Evolutionary conservation across 2,113 vertebrate genomes (phyloP), one percentile per base, ranked within the genome.

Genomic region (Eptesicus fuscus): DNA sequence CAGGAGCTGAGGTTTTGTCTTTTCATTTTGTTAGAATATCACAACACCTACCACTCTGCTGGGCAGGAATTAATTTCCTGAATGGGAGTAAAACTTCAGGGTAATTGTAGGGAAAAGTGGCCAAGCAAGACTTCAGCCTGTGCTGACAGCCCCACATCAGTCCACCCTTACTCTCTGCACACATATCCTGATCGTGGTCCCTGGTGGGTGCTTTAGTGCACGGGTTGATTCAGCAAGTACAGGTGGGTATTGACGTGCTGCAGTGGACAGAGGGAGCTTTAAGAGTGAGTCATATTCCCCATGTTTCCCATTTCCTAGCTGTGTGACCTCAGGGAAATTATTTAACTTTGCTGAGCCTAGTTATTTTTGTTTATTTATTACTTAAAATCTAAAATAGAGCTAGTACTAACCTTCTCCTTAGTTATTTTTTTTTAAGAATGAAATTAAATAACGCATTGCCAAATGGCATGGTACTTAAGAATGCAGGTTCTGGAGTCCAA

Each of bases 11-110:
- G 80, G 76, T 95, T 69, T 37, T 63, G 37, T 65, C 69, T 79
- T 87, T 95, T 93, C 37, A 51, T 96, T 90, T 92, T 20, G 65
- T 65, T 74, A 67, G 51, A 90, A 82, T 76, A 87, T 51, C 56
- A 42, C 9, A 89, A 73, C 17, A 87, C 44, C 51, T 22, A 77
- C 16, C n/a, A 56, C 37, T 88, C 37, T 67, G 59, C 88, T 42
- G 65, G 69, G 35, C 59, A 91, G 53, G 84, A 88, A 90, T 69
- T 83, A 65, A 94, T 96, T 95, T 95, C 88, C 71, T 71, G 82
- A 94, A 59, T 40, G 77, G 77, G 71, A 93, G 76, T 95, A 71
- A 88, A 90, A 88, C 35, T 59, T 83, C 4, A 63, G 93, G 78
- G 35, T 30, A 76, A 53, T 61, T 35, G 65, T 63, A 69, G 73